These are phyloP conservation scores for human DNA, from an alignment of 2,113 vertebrate species.

Conservation along the genomic window DNA sequence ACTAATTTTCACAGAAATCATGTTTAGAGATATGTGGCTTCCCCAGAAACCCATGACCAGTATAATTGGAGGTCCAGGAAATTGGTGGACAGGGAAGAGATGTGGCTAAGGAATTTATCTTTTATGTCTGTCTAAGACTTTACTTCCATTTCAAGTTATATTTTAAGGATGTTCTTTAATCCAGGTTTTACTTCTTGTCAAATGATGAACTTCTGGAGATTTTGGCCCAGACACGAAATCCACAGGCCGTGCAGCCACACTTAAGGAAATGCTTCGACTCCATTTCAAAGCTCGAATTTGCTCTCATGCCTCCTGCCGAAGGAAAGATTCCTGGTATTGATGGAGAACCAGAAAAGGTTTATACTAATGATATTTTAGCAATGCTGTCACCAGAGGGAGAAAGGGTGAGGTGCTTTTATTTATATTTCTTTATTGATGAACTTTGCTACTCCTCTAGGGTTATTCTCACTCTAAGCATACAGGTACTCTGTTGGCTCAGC, in stretches of 20 bases:
- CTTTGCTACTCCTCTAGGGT: background rate
- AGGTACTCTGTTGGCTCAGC: background rate
- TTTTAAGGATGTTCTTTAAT: constrained; percentile 48
- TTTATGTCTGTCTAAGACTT: background rate
- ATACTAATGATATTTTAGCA: constrained; percentile 88
- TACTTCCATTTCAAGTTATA: background rate
- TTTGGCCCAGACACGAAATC: constrained; percentile 91
- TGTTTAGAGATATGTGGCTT: background rate
- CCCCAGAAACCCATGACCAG: background rate
- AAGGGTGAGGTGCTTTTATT: constrained; percentile 80
- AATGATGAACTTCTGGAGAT: constrained; percentile 92
- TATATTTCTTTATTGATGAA: background rate
- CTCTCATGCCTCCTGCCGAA: constrained; percentile 74
- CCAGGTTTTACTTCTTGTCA: constrained; percentile 92
- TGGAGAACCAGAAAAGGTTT: constrained; percentile 83
- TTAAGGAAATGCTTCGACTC: constrained; percentile 92
- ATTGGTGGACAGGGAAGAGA: background rate
- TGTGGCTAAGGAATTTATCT: background rate
- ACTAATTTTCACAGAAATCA: background rate
- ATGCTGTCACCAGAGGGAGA: constrained; percentile 92
- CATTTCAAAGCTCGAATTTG: constrained; percentile 88
- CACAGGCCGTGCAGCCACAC: constrained; percentile 91
- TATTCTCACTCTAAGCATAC: background rate
- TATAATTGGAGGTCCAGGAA: background rate
- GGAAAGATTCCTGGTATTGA: constrained; percentile 67